phyloP scores from a whole-genome alignment of 2,113 vertebrate genomes.

The Danionella cerebrum region DNA sequence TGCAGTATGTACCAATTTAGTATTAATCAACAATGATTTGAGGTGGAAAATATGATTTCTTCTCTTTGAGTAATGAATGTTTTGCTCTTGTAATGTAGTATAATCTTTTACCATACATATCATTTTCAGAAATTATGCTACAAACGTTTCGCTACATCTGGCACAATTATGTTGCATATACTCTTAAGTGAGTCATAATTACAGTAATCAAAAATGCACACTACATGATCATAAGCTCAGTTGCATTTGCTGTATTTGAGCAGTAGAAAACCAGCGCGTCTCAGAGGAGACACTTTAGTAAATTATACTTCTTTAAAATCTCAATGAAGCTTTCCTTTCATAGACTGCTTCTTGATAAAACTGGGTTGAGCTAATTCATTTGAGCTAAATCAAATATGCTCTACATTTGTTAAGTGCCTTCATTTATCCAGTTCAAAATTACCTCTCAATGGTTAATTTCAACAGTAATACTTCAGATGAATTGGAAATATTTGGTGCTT shows the following conservation, averaged over 20 bases:
- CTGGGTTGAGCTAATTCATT: not conserved
- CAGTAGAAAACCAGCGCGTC: not conserved
- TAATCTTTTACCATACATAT: no score
- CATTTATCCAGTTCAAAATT: not conserved
- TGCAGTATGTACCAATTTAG: not conserved
- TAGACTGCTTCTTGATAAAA: conserved; percentile 2
- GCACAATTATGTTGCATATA: not conserved
- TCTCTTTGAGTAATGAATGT: not conserved
- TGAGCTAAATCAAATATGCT: not conserved
- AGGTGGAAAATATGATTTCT: not conserved
- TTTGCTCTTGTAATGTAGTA: not conserved
- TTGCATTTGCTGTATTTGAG: not conserved
- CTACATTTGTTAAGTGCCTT: not conserved
- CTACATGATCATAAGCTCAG: not conserved
- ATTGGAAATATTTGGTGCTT: no score
- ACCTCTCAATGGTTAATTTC: not conserved
- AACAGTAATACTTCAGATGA: no score
- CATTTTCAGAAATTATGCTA: not conserved
- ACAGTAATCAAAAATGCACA: not conserved
- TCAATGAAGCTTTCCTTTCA: not conserved
- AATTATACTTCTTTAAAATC: conserved; percentile 7
- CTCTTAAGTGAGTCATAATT: not conserved
- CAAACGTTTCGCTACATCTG: not conserved
- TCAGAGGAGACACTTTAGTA: conserved; percentile 2
- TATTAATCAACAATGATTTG: not conserved